Evolutionary conservation across 2,888 invertebrate genomes (phyloP).

Genomic region (Sphaeridia pumilis): DNA sequence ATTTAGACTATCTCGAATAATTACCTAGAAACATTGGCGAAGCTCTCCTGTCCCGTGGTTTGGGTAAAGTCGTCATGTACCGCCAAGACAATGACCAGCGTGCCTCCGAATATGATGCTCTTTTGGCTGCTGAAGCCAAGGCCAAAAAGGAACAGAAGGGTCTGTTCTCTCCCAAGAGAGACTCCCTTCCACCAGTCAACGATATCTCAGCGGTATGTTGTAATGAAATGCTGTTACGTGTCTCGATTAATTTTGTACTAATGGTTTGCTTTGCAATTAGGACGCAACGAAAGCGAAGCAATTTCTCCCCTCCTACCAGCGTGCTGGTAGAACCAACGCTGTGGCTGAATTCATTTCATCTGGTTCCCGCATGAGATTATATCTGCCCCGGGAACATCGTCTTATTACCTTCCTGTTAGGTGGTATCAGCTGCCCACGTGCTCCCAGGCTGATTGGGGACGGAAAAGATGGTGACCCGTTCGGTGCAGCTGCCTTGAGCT

Average conservation of each 20-base stretch:
- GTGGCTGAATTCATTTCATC: slow-evolving; percentile 95
- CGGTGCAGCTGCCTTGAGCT: slow-evolving; percentile 83
- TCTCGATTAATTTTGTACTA: too few species aligned
- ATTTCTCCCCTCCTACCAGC: slow-evolving; percentile 84
- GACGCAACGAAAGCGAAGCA: slow-evolving; percentile 74
- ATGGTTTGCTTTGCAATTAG: slow-evolving; percentile 41
- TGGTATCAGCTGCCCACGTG: slow-evolving; percentile 73
- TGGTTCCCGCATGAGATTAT: slow-evolving; percentile 84
- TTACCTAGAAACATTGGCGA: slow-evolving; percentile 87
- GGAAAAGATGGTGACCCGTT: slow-evolving; percentile 71
- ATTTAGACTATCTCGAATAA: too few species aligned
- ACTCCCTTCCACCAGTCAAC: slow-evolving; percentile 63
- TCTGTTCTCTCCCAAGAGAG: slow-evolving; percentile 75
- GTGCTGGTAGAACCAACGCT: slow-evolving; percentile 79
- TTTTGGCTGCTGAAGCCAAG: slow-evolving; percentile 84
- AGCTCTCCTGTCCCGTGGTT: slow-evolving; percentile 79
- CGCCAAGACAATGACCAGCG: slow-evolving; percentile 92
- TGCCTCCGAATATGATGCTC: slow-evolving; percentile 81
- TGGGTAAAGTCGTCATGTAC: slow-evolving; percentile 85
- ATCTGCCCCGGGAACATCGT: slow-evolving; percentile 87
- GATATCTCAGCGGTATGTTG: slow-evolving; percentile 59
- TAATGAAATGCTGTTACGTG: too few species aligned
- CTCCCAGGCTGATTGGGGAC: slow-evolving; percentile 57
- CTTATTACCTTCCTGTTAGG: slow-evolving; percentile 87
- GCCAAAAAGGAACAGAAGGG: slow-evolving; percentile 76